Percentiles rank a stretch among this genome's conserved stretches.
Conservation (phyloP, 2,113 vertebrate genomes). For the Litocranius walleri region DNA sequence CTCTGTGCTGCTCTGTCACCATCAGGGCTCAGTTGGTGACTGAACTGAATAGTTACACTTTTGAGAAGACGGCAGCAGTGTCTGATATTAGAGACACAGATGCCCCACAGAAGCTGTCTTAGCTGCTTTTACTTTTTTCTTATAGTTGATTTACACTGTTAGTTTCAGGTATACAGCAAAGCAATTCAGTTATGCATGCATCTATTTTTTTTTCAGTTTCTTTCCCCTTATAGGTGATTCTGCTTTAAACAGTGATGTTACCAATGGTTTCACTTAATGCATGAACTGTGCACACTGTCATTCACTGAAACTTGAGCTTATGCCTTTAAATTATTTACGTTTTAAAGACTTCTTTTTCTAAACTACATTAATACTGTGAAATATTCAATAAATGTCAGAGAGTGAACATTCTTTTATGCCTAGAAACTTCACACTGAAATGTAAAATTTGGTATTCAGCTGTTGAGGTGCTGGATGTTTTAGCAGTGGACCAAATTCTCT, state of each 20-base stretch:
- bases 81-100: not conserved
- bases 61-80: not conserved
- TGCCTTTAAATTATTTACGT: not conserved
- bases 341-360: not conserved
- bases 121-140: not conserved
- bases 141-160: not conserved
- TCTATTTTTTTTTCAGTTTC: not conserved
- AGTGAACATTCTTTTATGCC: not conserved
- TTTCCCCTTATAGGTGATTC: not conserved
- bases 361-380: not conserved
- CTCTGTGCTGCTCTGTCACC: not conserved
- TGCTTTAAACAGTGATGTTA: constrained; percentile 18
- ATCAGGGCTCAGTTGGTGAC: not conserved
- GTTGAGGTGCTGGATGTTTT: not conserved
- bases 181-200: not conserved
- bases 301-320: not conserved
- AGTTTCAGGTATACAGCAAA: not conserved
- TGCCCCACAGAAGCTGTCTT: not conserved
- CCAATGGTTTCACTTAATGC: not conserved
- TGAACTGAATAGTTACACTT: not conserved
- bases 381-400: not conserved
- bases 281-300: not conserved
- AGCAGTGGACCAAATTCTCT: not conserved
- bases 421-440: not conserved
- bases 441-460: not conserved